Base-by-base conservation (phyloP, 2,113 vertebrate species). In the Bothrops jararaca region DNA sequence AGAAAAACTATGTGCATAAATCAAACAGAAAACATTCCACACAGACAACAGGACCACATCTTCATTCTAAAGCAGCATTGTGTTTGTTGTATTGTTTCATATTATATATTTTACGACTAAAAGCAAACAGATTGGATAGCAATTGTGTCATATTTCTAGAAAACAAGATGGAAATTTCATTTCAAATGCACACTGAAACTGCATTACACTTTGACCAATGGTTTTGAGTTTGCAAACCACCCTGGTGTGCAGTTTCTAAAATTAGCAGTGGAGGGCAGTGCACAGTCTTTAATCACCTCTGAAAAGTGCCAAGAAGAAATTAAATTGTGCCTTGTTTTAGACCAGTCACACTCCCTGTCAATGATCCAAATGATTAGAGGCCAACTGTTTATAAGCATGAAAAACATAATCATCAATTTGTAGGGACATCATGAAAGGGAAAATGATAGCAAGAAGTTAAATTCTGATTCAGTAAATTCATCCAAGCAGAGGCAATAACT, bases 201-300 rank as follows among this genome's bases (percentile, higher is more conserved):
- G 18, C 11, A 85, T 13, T 58, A 86, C 54, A 58, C 54, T 50
- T 34, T 56, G 24, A 85, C 23, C 20, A 23, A 91, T n/a, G 20
- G 2, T 13, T n/a, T 50, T 50, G 34, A 24, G 12, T 53, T 92
- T 34, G 9, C 39, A 92, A 80, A 57, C 69, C 26, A n/a, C 45
- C 34, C 6, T 57, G 64, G 20, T 88, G 26, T 90, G 15, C 39
- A 1, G 42, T 96, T 95, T 90, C 93, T 89, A 29, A 85, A 91
- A 58, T 0, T 0, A 64, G 95, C 98, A 96, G 96, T 93, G 97
- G 98, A 97, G 97, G 97, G 97, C 97, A 97, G 88, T 92, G 56
- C 50, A 92, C 96, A 89, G 90, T 93, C 97, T 97, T 92, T 90
- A 39, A 94, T 96, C 45, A 87, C 88, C 18, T 90, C 60, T 29